phyloP scores from a whole-genome alignment of 2,797 vertebrate species.

The Poecilia velifera region DNA sequence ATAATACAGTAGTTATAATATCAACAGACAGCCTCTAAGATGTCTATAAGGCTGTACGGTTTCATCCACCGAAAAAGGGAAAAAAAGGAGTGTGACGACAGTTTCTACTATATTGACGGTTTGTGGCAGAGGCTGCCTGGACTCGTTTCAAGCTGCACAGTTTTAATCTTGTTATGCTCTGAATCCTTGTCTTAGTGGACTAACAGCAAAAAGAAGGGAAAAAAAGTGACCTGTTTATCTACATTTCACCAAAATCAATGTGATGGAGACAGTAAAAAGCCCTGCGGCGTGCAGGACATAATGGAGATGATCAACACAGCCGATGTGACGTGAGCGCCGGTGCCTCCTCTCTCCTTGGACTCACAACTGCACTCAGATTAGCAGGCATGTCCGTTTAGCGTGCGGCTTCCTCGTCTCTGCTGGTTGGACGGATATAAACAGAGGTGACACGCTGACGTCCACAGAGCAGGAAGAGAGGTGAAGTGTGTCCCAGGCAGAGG shows the following conservation, averaged over 20 bases:
- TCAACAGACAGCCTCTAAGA: not conserved
- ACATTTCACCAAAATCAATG: conserved; percentile 46
- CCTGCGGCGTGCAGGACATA: conserved; percentile 47
- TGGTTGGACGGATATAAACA: conserved; percentile 44
- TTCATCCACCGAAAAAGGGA: not conserved
- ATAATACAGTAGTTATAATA: not conserved
- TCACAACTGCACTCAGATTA: conserved; percentile 51
- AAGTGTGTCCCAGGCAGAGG: conserved; percentile 34
- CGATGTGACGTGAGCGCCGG: conserved; percentile 50
- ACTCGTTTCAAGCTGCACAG: conserved; percentile 26
- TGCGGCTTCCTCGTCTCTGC: conserved; percentile 41
- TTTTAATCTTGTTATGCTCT: conserved; percentile 50
- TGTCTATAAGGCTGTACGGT: not conserved
- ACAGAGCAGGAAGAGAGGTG: conserved; percentile 45
- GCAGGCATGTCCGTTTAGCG: conserved; percentile 56
- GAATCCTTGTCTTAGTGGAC: conserved; percentile 42
- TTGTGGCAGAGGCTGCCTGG: conserved; percentile 36
- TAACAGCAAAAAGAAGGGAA: conserved; percentile 19
- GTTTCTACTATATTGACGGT: conserved; percentile 1
- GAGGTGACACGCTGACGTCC: conserved; percentile 62
- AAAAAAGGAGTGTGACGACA: conserved; percentile 1
- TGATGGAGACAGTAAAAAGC: conserved; percentile 53
- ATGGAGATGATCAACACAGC: conserved; percentile 40
- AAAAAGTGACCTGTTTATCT: conserved; percentile 62
- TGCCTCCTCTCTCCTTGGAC: conserved; percentile 24